These are phyloP conservation scores for Torymus aiolomorphi DNA, from an alignment of 2,888 invertebrate genomes.

Conservation along the genomic window DNA sequence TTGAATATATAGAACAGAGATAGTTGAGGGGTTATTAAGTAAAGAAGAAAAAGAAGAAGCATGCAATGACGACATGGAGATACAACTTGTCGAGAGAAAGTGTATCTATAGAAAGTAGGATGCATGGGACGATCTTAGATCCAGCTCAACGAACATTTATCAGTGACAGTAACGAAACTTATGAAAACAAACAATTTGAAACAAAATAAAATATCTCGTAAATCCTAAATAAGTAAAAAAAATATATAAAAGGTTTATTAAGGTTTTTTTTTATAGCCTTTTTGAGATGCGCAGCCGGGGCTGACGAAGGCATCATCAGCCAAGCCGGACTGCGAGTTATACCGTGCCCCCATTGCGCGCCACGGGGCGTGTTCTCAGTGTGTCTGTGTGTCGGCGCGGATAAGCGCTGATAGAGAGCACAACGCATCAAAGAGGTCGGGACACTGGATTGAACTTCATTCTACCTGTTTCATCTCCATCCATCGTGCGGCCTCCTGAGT, in stretches of 20 bases:
- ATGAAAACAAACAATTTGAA: conserved; percentile 20
- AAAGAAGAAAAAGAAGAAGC: conserved; percentile 10
- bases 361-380: conserved; percentile 69
- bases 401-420: conserved; percentile 66
- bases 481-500: conserved; percentile 91
- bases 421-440: conserved; percentile 72
- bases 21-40: conserved; percentile 14
- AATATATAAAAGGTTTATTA: conserved; percentile 69
- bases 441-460: conserved; percentile 74
- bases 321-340: conserved; percentile 71
- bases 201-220: conserved; percentile 62
- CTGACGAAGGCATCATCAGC: conserved; percentile 68
- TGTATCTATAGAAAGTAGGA: conserved; percentile 6
- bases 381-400: conserved; percentile 62
- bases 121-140: conserved; percentile 39
- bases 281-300: conserved; percentile 73
- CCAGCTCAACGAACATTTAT: conserved; percentile 51
- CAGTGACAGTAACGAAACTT: conserved; percentile 5
- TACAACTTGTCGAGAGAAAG: not conserved
- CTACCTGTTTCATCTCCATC: conserved; percentile 95
- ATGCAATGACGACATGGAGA: conserved; percentile 34
- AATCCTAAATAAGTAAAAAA: conserved; percentile 65
- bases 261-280: conserved; percentile 69
- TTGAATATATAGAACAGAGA: too few species aligned
- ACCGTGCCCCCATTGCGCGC: conserved; percentile 73